Conservation (phyloP, 2,888 invertebrate species). For the Lasius fuliginosus region DNA sequence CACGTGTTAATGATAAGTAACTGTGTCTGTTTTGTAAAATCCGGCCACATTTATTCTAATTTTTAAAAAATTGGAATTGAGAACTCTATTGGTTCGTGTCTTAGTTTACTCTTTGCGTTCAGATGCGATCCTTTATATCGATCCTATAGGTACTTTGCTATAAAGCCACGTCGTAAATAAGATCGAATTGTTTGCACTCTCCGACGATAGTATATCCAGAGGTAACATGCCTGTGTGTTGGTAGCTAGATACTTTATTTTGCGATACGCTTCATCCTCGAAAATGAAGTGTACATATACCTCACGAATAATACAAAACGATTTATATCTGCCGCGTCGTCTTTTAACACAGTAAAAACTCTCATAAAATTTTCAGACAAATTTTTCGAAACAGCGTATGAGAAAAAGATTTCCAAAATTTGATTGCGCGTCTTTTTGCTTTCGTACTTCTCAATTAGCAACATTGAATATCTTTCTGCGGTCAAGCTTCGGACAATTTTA, state of each 20-base stretch:
- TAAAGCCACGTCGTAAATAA: conserved; percentile 22
- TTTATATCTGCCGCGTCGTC: not conserved
- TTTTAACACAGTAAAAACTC: not conserved
- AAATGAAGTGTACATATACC: not conserved
- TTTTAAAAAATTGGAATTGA: too few relatives aligned
- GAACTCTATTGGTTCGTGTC: conserved; percentile 2
- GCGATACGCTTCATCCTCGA: not conserved
- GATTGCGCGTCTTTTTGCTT: too few relatives aligned
- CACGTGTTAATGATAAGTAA: too few relatives aligned
- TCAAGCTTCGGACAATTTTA: not conserved
- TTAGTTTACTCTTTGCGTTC: not conserved
- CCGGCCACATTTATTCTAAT: not conserved
- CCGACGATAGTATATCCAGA: conserved; percentile 5
- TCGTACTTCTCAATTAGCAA: conserved; percentile 15
- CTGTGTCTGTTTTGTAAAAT: not conserved
- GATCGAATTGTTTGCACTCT: conserved; percentile 30
- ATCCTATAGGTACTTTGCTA: not conserved
- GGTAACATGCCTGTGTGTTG: not conserved
- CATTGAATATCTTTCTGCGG: not conserved
- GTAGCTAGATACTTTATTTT: conserved; percentile 13
- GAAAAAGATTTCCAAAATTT: not conserved
- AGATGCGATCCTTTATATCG: not conserved
- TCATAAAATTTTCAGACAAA: not conserved
- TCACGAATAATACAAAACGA: not conserved
- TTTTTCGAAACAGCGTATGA: not conserved